Base-by-base conservation (phyloP, 2,113 vertebrate genomes). In the Bos indicus region DNA sequence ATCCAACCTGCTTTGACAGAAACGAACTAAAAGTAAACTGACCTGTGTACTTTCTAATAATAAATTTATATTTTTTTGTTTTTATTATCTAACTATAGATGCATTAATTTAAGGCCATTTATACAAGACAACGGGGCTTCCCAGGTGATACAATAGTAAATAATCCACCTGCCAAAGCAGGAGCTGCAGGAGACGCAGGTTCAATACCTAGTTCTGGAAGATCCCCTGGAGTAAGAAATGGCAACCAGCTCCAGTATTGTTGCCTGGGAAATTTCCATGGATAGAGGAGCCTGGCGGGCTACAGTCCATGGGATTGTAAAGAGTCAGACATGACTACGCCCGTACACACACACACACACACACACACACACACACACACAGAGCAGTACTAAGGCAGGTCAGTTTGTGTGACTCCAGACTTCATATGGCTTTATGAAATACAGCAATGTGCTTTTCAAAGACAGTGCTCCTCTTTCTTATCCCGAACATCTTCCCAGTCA, bases 391-490 rank as follows among this genome's bases (percentile, higher is more conserved):
- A 89, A 98, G 88, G 57, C 15, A 96, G 77, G 62, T 40, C 85
- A 93, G 96, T 52, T 5, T 90, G 88, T 60, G 89, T 60, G 92
- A 92, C 57, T 60, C 23, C 56, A 95, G 48, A 33, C 43, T 88
- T 93, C 23, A 25, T 40, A 67, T 56, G 12, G 40, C 64, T 33
- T 89, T 96, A 93, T 56, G 67, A 91, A 88, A 93, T 96, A 96
- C 90, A 84, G 86, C 62, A 93, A 48, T 93, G 36, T 95, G 52
- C 85, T 97, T 97, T 96, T n/a, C 40, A 95, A 97, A 95, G 95
- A 97, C 93, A 96, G 33, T 25, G 81, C 80, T 92, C 91, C 60
- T 56, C 26, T 62, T 97, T 97, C n/a, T 93, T 91, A 77, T 93
- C 15, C 64, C 25, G 56, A 90, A 64, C 64, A 88, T 82, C 83